Conservation (phyloP, 1,140 invertebrate species). For the Manduca sexta region DNA sequence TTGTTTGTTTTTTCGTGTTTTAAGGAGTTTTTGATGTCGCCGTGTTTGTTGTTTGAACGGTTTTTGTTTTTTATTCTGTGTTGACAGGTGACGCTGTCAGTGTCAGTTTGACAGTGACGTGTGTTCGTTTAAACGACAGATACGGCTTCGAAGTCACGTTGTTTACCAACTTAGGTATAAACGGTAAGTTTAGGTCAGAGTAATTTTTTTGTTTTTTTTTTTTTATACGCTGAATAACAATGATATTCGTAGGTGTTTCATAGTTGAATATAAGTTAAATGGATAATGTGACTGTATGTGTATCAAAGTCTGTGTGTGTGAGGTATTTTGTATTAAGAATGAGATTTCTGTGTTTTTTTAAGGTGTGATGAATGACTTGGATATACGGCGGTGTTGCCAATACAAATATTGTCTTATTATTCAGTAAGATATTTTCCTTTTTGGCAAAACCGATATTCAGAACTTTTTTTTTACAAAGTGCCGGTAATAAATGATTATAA, state of each 20-base stretch:
- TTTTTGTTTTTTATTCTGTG: not conserved
- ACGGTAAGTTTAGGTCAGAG: constrained; percentile 16
- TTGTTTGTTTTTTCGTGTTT: constrained; percentile 30
- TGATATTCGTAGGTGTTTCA: constrained; percentile 7
- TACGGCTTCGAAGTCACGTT: constrained; percentile 24
- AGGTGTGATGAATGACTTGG: no score
- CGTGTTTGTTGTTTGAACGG: constrained; percentile 34
- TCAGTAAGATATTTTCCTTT: no score
- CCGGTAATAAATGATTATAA: no score
- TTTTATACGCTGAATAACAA: constrained; percentile 7
- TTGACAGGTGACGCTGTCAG: no score
- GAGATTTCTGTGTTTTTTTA: no score
- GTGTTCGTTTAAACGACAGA: constrained; percentile 20
- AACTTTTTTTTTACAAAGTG: no score
- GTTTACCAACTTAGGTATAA: constrained; percentile 42
- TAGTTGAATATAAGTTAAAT: not conserved
- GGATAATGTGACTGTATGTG: no score
- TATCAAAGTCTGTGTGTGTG: no score
- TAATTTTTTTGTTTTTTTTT: constrained; percentile 12
- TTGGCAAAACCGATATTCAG: no score
- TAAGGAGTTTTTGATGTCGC: constrained; percentile 24
- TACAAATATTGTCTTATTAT: no score
- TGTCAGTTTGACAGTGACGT: not conserved
- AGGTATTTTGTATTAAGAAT: no score
- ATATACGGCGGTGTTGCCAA: no score